Conservation (phyloP, 2,797 vertebrate genomes). For the Oreochromis grahami region DNA sequence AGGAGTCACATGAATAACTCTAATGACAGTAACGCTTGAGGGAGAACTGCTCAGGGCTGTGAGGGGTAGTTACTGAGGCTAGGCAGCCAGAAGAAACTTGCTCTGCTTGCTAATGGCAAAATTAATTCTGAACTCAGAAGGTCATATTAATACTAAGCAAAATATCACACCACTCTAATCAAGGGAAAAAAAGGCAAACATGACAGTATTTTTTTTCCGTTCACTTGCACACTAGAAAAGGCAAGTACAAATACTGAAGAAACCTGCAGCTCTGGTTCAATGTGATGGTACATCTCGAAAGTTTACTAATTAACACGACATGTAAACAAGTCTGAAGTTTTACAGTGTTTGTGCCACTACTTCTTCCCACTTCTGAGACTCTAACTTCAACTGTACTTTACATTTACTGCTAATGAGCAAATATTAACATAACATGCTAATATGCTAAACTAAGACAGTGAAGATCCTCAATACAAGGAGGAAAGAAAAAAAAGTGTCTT, state of each 20-base stretch:
- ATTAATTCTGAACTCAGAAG: constrained; percentile 54
- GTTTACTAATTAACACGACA: background rate
- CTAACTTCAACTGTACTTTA: background rate
- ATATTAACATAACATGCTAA: background rate
- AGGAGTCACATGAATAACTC: constrained; percentile 76
- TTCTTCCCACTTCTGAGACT: background rate
- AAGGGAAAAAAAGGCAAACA: constrained; percentile 4
- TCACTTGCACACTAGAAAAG: background rate
- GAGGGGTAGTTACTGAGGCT: constrained; percentile 43
- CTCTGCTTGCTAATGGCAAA: constrained; percentile 53
- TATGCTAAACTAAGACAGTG: background rate
- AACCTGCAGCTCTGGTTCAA: constrained; percentile 1
- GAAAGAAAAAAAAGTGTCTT: background rate
- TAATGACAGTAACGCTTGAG: constrained; percentile 75
- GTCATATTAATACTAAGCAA: constrained; percentile 39
- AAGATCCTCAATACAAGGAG: background rate
- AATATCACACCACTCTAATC: constrained; percentile 35
- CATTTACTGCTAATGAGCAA: background rate
- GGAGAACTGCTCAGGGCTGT: constrained; percentile 55
- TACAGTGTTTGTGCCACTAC: too few relatives aligned
- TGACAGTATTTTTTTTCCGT: background rate
- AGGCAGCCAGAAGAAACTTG: constrained; percentile 37
- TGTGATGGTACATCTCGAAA: background rate
- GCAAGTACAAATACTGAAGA: background rate
- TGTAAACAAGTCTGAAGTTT: background rate